Evolutionary conservation across 2,797 vertebrate species (phyloP).

Genomic region (Oreortyx pictus): DNA sequence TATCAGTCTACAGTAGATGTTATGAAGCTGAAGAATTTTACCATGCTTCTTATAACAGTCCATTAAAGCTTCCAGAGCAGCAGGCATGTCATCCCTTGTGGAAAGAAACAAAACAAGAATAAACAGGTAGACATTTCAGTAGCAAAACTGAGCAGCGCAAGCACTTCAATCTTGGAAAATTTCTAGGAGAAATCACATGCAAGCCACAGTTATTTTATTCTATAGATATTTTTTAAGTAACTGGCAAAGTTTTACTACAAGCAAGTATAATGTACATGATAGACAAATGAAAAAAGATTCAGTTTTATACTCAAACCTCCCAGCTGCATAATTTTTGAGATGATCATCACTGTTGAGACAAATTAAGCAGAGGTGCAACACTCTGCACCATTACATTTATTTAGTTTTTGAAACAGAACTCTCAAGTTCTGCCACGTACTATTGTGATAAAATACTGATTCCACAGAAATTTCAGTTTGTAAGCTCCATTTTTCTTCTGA

Average conservation of each 20-base stretch:
- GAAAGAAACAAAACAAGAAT: conserved; percentile 61
- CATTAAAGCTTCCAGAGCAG: conserved; percentile 83
- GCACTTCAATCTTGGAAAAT: neutral
- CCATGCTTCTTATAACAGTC: conserved; percentile 85
- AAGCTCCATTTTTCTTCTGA: neutral
- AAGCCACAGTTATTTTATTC: neutral
- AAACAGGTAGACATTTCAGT: neutral
- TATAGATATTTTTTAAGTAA: neutral
- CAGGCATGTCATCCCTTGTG: conserved; percentile 83
- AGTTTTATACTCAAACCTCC: neutral
- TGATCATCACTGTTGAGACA: neutral
- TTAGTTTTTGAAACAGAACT: neutral
- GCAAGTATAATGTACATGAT: neutral
- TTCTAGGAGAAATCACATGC: neutral
- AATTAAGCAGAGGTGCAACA: neutral
- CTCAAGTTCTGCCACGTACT: neutral
- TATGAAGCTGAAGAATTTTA: conserved; percentile 84
- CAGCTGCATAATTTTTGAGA: neutral
- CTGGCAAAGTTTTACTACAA: neutral
- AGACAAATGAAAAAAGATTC: neutral
- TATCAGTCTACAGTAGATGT: conserved; percentile 87
- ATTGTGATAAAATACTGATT: neutral
- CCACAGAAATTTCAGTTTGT: neutral
- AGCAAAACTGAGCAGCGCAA: neutral
- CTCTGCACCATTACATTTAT: neutral